Percentiles rank a stretch among this genome's conserved stretches.
These are phyloP conservation scores for Brachionus calyciflorus DNA, from an alignment of 1,140 invertebrate species.

Conservation along the genomic window DNA sequence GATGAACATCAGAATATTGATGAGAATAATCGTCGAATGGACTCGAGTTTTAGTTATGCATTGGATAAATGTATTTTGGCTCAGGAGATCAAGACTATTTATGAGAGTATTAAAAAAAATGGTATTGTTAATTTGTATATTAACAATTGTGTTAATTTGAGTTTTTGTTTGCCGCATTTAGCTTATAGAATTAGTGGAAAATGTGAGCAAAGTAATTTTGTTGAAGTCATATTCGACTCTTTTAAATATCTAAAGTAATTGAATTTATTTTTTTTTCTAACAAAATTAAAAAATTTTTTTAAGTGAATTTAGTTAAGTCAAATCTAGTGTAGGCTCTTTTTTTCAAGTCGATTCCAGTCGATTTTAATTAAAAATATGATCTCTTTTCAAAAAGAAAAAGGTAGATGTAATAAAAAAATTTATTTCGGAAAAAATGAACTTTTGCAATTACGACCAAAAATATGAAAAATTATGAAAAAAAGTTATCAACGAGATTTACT, in stretches of 20 bases:
- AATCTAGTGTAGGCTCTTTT: too few species aligned
- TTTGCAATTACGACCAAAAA: too few species aligned
- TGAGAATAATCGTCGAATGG: conserved; percentile 17
- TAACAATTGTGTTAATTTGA: conserved; percentile 35
- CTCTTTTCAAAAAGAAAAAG: too few species aligned
- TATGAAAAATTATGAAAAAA: neutral
- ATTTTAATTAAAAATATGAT: too few species aligned
- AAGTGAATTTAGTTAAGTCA: too few species aligned
- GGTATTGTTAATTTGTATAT: conserved; percentile 5
- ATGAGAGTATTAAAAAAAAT: conserved; percentile 10
- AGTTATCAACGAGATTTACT: too few species aligned
- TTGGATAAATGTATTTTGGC: conserved; percentile 16
- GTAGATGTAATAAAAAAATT: too few species aligned
- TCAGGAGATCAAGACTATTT: conserved; percentile 29
- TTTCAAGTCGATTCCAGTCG: too few species aligned
- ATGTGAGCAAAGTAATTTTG: conserved; percentile 38
- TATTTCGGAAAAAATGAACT: too few species aligned
- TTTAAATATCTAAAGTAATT: conserved; percentile 37
- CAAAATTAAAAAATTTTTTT: too few species aligned
- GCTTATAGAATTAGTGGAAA: neutral
- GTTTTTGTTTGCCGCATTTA: conserved; percentile 43
- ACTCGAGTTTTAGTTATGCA: conserved; percentile 15
- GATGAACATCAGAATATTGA: conserved; percentile 30
- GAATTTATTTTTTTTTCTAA: neutral
- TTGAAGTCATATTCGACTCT: conserved; percentile 22